phyloP scores from a whole-genome alignment of 1,140 invertebrate species.

The Sitobion miscanthi region DNA sequence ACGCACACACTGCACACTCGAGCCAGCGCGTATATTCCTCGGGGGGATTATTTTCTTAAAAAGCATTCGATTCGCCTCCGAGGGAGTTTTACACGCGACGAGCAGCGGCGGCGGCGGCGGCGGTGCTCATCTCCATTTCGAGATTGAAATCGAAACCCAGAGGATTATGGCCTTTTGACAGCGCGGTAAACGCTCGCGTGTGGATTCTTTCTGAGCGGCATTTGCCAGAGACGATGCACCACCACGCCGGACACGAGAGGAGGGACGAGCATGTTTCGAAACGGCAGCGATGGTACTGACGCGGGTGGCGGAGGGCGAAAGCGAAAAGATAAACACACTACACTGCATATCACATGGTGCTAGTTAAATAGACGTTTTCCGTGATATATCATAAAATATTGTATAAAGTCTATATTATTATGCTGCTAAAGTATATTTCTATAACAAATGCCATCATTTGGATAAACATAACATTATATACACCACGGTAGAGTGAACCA shows the following conservation, averaged over 20 bases:
- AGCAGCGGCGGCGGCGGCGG: neutral
- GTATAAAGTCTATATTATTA: neutral
- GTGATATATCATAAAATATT: neutral
- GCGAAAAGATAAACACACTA: conserved; percentile 20
- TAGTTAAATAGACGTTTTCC: neutral
- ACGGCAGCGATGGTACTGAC: neutral
- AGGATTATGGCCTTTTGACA: conserved; percentile 53
- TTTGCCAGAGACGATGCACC: neutral
- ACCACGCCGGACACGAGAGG: neutral
- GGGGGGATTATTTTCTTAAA: conserved; percentile 48
- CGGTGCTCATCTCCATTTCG: conserved; percentile 51
- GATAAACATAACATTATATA: neutral
- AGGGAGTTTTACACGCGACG: neutral
- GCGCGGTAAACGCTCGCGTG: neutral
- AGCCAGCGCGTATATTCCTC: neutral
- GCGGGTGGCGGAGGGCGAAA: neutral
- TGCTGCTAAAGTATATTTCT: too few relatives aligned
- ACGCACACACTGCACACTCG: neutral
- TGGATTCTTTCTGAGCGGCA: neutral
- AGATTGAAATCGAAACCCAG: conserved; percentile 50
- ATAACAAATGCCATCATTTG: neutral
- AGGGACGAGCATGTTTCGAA: neutral
- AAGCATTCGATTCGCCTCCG: conserved; percentile 48
- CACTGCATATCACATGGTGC: neutral
- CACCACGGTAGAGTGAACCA: neutral